phyloP scores from a whole-genome alignment of 2,797 vertebrate species.

The Trachurus trachurus region DNA sequence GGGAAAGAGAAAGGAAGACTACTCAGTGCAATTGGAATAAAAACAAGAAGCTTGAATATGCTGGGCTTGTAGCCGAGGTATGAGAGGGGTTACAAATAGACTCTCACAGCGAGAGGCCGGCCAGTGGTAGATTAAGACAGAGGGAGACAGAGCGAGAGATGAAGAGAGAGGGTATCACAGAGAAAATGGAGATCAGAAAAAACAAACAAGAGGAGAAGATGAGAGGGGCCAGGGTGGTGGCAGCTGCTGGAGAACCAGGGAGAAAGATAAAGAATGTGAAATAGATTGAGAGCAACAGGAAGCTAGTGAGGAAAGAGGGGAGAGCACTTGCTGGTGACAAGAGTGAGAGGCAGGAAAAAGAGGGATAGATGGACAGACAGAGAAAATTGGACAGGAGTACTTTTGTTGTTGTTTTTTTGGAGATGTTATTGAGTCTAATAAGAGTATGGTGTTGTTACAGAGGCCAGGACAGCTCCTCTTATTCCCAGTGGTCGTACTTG shows the following conservation, averaged over 20 bases:
- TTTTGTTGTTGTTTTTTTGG: slow-evolving; percentile 48
- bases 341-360: background rate
- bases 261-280: slow-evolving; percentile 14
- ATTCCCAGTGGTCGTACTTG: slow-evolving; percentile 47
- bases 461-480: slow-evolving; percentile 33
- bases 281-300: slow-evolving; percentile 43
- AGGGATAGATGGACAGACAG: slow-evolving; percentile 19
- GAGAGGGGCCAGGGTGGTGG: slow-evolving; percentile 27
- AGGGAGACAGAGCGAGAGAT: slow-evolving; percentile 17
- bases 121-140: slow-evolving; percentile 37
- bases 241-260: slow-evolving; percentile 24
- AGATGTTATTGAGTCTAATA: slow-evolving; percentile 68
- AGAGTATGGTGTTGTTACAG: slow-evolving; percentile 58
- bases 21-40: slow-evolving; percentile 29
- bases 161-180: slow-evolving; percentile 8
- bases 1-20: background rate
- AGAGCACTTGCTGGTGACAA: slow-evolving; percentile 28
- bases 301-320: slow-evolving; percentile 28
- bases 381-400: slow-evolving; percentile 41
- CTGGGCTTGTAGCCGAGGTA: slow-evolving; percentile 17
- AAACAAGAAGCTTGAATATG: slow-evolving; percentile 27
- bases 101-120: slow-evolving; percentile 24
- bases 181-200: slow-evolving; percentile 60
- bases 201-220: slow-evolving; percentile 41
- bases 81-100: slow-evolving; percentile 37